A percentile compares a stretch with the other conserved stretches of the same genome.
Conservation (phyloP, 2,797 vertebrate species). For the Poliocrania exsul region DNA sequence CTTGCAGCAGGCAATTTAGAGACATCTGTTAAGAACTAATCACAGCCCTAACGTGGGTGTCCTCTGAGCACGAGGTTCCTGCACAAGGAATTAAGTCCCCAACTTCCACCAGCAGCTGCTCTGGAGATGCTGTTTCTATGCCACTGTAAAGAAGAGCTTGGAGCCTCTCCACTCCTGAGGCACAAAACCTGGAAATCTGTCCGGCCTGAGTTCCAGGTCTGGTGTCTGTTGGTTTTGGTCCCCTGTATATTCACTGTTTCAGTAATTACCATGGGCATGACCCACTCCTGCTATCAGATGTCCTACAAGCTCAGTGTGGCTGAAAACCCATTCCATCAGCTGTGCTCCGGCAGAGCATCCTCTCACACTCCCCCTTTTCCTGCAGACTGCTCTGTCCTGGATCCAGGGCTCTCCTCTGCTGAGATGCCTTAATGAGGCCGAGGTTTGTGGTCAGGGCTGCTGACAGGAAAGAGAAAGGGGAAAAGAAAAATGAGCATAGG, state of each 20-base stretch:
- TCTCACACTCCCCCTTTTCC: not conserved
- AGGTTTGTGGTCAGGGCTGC: conserved; percentile 28
- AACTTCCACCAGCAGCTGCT: not conserved
- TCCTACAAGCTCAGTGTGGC: accelerated
- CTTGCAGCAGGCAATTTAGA: not conserved
- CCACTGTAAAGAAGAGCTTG: not conserved
- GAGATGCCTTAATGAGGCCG: not conserved
- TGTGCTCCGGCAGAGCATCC: not conserved
- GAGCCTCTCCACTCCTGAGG: not conserved
- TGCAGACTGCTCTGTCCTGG: not conserved
- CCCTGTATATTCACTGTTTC: accelerated
- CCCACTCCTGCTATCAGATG: not conserved
- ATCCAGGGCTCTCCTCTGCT: not conserved
- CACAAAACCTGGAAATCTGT: not conserved
- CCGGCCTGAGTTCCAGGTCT: not conserved
- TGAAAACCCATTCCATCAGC: not conserved
- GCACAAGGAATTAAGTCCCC: not conserved
- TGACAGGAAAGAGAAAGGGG: conserved; percentile 17
- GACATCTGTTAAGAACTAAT: not conserved
- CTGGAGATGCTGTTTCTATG: not conserved
- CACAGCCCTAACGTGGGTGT: accelerated
- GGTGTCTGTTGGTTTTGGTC: not conserved
- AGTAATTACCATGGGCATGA: not conserved
- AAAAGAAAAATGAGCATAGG: not conserved
- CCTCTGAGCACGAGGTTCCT: not conserved